Evolutionary conservation across 2,113 vertebrate genomes (phyloP), one percentile per base, ranked within the genome.

Genomic region (Tragelaphus scriptus): DNA sequence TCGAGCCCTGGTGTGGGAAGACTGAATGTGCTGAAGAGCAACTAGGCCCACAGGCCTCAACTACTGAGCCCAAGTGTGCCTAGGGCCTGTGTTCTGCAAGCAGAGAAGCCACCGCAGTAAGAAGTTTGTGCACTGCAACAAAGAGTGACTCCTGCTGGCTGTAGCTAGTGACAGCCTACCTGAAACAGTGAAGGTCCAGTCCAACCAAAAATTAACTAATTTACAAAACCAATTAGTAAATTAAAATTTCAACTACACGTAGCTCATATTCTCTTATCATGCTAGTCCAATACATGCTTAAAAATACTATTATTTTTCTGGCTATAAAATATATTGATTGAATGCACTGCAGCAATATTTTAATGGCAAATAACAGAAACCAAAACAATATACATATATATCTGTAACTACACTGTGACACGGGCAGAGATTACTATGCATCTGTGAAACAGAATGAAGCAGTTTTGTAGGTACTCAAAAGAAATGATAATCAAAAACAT

Each of bases 251-350:
- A 95, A 47, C 21, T 85, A 68, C 15, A 81, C 81, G 92, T 30
- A 79, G 47, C 9, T 81, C 16, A 6, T 32, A 65, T 58, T 96
- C 23, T 71, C 17, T 94, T 51, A 80, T 3, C 36, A 80, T 9
- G 71, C 16, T 56, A 88, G 17, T 65, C 15, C n/a, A 95, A 89
- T 49, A 5, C 44, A 94, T 75, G 36, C 44, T 88, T 91, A 2
- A 55, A 91, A 92, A 55, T 61, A 63, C 26, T n/a, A 61, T 23
- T 26, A 84, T 88, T 97, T 94, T 85, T 81, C 47, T 90, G 61
- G 32, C 14, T 79, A 84, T 47, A 28, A 21, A 58, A 49, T 36
- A 51, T 3, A 77, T 25, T 44, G 71, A 44, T 44, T 32, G 7
- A 85, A 85, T 75, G 93, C 5, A 51, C 11, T 71, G 17, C 9